A percentile compares a stretch with the other conserved stretches of the same genome.
Evolutionary conservation across 2,113 vertebrate species (phyloP).

Genomic region (Blennius ocellaris): DNA sequence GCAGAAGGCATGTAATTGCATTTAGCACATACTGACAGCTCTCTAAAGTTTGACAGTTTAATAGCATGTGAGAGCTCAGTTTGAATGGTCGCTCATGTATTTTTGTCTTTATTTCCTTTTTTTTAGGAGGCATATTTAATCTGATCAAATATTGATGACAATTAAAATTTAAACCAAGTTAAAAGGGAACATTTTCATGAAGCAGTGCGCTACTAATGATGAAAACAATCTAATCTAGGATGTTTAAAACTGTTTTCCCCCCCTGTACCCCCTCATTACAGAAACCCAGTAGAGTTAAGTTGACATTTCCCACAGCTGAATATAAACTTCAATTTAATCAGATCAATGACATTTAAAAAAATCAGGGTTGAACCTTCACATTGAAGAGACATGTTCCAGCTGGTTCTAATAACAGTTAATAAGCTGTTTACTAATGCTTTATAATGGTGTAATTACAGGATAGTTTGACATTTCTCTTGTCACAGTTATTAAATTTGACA

Average conservation of each 20-base stretch:
- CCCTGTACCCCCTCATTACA: constrained; percentile 8
- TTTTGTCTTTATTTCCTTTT: constrained; percentile 29
- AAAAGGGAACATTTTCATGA: constrained; percentile 15
- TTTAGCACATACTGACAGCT: constrained; percentile 70
- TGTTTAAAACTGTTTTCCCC: constrained; percentile 18
- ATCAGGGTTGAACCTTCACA: too few species aligned
- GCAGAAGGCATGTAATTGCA: constrained; percentile 81
- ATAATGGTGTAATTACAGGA: neutral
- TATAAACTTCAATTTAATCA: neutral
- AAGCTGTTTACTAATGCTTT: neutral
- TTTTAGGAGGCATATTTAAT: constrained; percentile 21
- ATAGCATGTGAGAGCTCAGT: constrained; percentile 53
- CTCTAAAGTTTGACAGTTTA: constrained; percentile 20
- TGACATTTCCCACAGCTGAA: neutral
- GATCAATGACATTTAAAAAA: neutral
- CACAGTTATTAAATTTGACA: neutral
- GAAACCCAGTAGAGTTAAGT: neutral
- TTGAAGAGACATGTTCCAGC: neutral
- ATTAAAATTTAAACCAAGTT: constrained; percentile 23
- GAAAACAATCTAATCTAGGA: constrained; percentile 1
- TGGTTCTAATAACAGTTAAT: neutral
- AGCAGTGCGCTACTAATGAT: neutral
- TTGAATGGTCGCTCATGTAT: constrained; percentile 37
- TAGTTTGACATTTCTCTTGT: neutral
- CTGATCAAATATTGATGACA: constrained; percentile 26